phyloP scores from a whole-genome alignment of 2,888 invertebrate genomes.

The Entomobrya proxima region DNA sequence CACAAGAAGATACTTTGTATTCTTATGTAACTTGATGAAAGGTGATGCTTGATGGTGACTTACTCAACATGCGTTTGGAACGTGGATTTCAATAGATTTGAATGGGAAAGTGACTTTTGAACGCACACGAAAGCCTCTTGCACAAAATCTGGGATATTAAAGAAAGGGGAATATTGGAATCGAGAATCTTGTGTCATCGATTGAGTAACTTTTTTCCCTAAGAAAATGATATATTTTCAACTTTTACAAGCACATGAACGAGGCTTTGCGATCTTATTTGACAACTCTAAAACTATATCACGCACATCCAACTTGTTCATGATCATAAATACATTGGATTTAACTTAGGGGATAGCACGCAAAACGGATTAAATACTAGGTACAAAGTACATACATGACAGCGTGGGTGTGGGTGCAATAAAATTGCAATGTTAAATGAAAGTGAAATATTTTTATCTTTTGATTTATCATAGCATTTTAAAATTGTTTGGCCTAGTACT shows the following conservation, averaged over 20 bases:
- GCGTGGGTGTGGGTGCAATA: too few species aligned
- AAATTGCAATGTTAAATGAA: too few species aligned
- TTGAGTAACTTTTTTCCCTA: not conserved
- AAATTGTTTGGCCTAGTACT: too few species aligned
- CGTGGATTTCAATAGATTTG: conserved; percentile 11
- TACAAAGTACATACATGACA: too few species aligned
- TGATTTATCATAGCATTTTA: too few species aligned
- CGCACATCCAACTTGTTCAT: not conserved
- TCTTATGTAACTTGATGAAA: not conserved
- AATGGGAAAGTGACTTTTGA: conserved; percentile 15
- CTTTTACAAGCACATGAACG: not conserved
- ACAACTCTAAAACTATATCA: not conserved
- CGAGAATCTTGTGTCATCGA: not conserved
- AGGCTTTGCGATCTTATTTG: not conserved
- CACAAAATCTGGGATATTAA: not conserved
- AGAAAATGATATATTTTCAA: not conserved
- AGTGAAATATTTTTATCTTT: too few species aligned
- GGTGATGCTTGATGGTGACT: not conserved
- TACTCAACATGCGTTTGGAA: not conserved
- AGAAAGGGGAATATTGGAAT: not conserved
- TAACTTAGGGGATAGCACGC: too few species aligned
- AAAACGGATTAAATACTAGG: too few species aligned
- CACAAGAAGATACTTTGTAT: not conserved
- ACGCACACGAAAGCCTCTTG: not conserved
- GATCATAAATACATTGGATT: too few species aligned